Evolutionary conservation across 64 coral and sea anemone species (phyloP).

Genomic region (Actinia equina): DNA sequence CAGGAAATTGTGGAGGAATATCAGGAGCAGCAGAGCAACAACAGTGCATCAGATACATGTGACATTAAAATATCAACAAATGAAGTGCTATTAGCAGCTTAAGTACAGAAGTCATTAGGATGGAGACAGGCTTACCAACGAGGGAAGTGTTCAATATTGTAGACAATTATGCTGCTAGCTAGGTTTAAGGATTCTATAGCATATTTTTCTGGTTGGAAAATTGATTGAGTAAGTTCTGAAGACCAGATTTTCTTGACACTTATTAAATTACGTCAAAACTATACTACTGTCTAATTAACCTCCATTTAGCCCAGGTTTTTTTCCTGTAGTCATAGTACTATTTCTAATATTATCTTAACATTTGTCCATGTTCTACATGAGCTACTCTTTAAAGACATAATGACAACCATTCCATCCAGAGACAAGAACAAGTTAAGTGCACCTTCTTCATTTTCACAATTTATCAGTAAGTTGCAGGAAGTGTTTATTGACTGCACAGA

Average conservation of each 20-base stretch:
- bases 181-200: conserved; percentile 15
- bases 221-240: conserved; percentile 28
- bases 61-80: neutral
- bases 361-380: conserved; percentile 40
- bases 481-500: conserved; percentile 51
- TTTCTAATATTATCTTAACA: conserved; percentile 46
- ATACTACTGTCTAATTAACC: too few species aligned
- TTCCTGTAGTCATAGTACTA: conserved; percentile 35
- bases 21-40: neutral
- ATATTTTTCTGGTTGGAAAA: conserved; percentile 33
- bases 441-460: conserved; percentile 45
- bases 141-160: conserved; percentile 29
- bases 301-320: conserved; percentile 42
- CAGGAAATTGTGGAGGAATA: neutral
- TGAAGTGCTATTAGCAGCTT: conserved; percentile 5
- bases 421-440: conserved; percentile 27
- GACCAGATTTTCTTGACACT: conserved; percentile 48
- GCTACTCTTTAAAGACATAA: conserved; percentile 32
- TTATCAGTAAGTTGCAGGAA: conserved; percentile 9
- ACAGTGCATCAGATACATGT: neutral
- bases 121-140: conserved; percentile 31
- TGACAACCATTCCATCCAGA: conserved; percentile 41
- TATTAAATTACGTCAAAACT: conserved; percentile 52
- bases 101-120: neutral
- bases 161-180: neutral